Conservation (phyloP, 2,797 vertebrate species). For the Myotis myotis region DNA sequence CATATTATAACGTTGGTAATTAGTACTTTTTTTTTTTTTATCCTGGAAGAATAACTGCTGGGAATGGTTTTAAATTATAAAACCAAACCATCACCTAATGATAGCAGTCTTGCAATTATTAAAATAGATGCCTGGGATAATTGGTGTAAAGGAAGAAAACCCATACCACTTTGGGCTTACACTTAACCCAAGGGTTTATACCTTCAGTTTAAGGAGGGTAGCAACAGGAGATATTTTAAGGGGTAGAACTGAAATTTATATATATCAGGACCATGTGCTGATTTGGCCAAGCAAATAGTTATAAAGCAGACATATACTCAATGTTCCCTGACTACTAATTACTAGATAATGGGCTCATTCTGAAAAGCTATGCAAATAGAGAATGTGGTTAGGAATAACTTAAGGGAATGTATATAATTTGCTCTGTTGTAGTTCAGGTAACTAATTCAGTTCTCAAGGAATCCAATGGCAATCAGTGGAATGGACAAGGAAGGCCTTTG, state of each 20-base stretch:
- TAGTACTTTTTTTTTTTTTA: not conserved
- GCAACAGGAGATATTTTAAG: not conserved
- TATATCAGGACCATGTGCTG: not conserved
- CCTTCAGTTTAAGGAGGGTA: not conserved
- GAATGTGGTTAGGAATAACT: not conserved
- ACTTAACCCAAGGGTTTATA: not conserved
- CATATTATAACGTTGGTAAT: not conserved
- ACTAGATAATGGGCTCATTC: conserved; percentile 14
- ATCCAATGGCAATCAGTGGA: not conserved
- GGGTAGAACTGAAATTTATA: not conserved
- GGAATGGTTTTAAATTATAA: not conserved
- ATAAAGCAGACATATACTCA: not conserved
- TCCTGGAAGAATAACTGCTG: not conserved
- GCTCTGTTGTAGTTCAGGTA: not conserved
- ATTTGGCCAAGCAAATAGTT: not conserved
- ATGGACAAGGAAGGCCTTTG: not conserved
- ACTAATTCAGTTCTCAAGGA: not conserved
- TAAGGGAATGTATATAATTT: not conserved
- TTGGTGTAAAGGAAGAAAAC: not conserved
- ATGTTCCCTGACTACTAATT: conserved; percentile 11
- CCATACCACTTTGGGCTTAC: not conserved
- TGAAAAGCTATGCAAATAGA: not conserved
- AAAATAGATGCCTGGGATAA: not conserved
- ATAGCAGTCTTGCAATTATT: not conserved
- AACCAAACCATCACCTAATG: not conserved